Conservation (phyloP, 2,888 invertebrate species). For the Sphecodes monilicornis region DNA sequence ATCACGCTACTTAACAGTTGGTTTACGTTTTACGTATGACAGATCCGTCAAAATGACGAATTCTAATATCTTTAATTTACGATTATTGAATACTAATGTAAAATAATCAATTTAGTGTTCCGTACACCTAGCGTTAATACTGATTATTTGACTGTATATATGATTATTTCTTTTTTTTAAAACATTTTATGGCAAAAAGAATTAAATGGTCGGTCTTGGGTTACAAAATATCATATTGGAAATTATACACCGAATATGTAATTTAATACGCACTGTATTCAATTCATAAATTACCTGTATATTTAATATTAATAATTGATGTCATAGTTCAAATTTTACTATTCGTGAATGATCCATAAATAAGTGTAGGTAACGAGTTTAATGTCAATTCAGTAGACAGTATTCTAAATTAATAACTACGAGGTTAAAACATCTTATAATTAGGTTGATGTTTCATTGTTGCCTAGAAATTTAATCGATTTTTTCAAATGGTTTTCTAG, state of each 20-base stretch:
- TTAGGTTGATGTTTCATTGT: slow-evolving; percentile 26
- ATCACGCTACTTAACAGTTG: no score
- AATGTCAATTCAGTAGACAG: not conserved
- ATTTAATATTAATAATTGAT: slow-evolving; percentile 58
- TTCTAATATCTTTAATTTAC: no score
- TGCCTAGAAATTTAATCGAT: not conserved
- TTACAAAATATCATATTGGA: not conserved
- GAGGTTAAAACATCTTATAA: slow-evolving; percentile 40
- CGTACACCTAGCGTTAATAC: no score
- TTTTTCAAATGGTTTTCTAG: no score
- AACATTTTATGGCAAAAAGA: no score
- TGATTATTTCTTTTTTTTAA: not conserved
- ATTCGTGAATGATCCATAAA: not conserved
- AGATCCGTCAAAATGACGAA: no score
- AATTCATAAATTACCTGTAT: slow-evolving; percentile 45
- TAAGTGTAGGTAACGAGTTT: not conserved
- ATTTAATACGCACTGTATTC: not conserved
- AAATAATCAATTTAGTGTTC: no score
- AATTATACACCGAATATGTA: not conserved
- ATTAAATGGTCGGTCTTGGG: no score
- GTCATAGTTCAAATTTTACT: slow-evolving; percentile 22
- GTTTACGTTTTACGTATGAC: no score
- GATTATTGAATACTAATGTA: no score
- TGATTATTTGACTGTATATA: not conserved
- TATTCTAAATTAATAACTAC: not conserved